phyloP scores from a whole-genome alignment of 2,797 vertebrate species.

The Emys orbicularis region DNA sequence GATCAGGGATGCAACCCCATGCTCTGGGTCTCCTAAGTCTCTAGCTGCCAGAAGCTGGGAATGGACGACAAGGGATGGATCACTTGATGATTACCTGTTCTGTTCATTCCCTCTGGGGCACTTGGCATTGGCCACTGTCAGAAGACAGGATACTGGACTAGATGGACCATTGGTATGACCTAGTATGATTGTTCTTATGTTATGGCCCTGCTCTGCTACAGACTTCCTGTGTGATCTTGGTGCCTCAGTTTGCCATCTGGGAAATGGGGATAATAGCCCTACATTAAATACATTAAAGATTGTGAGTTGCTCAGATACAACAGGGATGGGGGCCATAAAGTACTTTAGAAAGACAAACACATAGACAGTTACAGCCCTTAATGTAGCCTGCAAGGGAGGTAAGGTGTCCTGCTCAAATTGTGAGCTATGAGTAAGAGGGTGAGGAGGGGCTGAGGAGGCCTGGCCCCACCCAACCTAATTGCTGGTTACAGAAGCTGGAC shows the following conservation, averaged over 20 bases:
- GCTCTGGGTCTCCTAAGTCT: neutral
- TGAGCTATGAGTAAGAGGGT: neutral
- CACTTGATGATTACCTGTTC: neutral
- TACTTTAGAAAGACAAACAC: neutral
- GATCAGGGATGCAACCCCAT: neutral
- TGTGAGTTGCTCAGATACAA: neutral
- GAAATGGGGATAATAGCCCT: slow-evolving; percentile 50
- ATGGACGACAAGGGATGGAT: neutral
- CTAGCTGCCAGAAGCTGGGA: neutral
- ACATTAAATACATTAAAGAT: slow-evolving; percentile 25
- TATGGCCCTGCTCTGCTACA: neutral
- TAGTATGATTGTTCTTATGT: neutral
- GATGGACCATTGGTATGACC: neutral
- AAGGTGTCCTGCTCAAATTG: rapidly evolving
- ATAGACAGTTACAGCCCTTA: neutral
- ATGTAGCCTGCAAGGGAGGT: neutral
- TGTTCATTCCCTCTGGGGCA: neutral
- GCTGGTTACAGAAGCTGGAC: neutral
- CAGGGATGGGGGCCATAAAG: slow-evolving; percentile 5
- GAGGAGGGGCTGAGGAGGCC: neutral
- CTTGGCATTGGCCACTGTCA: neutral
- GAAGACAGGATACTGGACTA: neutral
- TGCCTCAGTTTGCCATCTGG: slow-evolving; percentile 31
- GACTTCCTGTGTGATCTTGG: slow-evolving; percentile 59
- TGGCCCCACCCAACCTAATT: neutral